Conservation (phyloP, 2,888 invertebrate genomes). For the Eremobia ochroleuca region DNA sequence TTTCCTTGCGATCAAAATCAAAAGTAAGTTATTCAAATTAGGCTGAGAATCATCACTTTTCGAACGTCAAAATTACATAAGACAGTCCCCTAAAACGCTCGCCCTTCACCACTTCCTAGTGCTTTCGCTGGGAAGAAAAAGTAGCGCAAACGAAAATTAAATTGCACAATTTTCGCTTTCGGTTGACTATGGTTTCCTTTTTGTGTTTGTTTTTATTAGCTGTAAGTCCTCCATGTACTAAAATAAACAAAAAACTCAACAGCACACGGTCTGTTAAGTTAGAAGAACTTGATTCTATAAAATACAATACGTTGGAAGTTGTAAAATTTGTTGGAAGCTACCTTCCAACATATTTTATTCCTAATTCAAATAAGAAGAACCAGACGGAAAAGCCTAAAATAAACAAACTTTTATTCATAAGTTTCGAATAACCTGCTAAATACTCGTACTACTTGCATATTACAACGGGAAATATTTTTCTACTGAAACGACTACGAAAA, state of each 20-base stretch:
- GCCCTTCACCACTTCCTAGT: neutral
- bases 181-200: too few species aligned
- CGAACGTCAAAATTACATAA: neutral
- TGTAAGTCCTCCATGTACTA: too few species aligned
- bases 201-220: too few species aligned
- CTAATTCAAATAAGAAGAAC: constrained; percentile 37
- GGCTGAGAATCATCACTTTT: neutral
- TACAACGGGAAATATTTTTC: constrained; percentile 33
- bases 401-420: constrained; percentile 49
- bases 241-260: too few species aligned
- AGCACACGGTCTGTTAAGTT: neutral
- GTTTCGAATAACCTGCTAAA: constrained; percentile 41
- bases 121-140: neutral
- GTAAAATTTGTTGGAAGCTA: too few species aligned
- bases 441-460: constrained; percentile 29
- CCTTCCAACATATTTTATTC: constrained; percentile 26
- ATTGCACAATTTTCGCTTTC: too few species aligned
- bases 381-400: constrained; percentile 24
- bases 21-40: neutral
- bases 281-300: neutral
- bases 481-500: constrained; percentile 17
- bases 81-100: neutral
- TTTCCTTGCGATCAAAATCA: neutral
- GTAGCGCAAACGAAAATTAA: too few species aligned
- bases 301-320: constrained; percentile 15